Conservation (phyloP, 2,113 vertebrate species). For the Lontra canadensis region DNA sequence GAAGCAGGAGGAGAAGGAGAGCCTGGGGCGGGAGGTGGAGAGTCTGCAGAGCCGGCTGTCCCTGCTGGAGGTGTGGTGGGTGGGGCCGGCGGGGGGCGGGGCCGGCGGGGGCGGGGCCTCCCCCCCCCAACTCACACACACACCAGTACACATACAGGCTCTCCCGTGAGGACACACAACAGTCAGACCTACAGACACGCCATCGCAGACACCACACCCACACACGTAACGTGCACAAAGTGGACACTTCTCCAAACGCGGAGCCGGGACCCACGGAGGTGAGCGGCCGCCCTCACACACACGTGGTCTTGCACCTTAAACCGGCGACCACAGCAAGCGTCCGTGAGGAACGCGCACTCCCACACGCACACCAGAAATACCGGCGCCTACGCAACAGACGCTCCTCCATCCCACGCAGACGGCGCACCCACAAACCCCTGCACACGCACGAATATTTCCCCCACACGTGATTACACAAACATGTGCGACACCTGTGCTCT, state of each 20-base stretch:
- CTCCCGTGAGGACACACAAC: rapidly evolving
- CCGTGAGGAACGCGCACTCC: background rate
- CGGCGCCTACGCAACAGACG: too few species aligned
- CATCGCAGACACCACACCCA: background rate
- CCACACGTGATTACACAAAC: background rate
- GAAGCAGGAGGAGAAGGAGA: slow-evolving; percentile 89
- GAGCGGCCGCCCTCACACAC: background rate
- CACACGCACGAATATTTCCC: too few species aligned
- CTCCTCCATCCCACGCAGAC: background rate
- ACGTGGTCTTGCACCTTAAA: background rate
- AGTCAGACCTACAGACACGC: background rate
- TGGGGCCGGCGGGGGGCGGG: slow-evolving; percentile 10
- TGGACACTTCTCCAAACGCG: background rate
- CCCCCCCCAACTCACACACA: too few species aligned
- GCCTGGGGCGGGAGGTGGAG: slow-evolving; percentile 86
- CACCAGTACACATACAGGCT: background rate
- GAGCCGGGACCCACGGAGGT: background rate
- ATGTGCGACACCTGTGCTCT: background rate
- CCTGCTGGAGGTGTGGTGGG: slow-evolving; percentile 78
- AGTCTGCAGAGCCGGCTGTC: slow-evolving; percentile 86
- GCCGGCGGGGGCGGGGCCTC: slow-evolving; percentile 37
- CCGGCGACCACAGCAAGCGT: background rate
- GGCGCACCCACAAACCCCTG: background rate
- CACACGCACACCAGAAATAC: background rate
- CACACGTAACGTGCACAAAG: background rate